phyloP scores from a whole-genome alignment of 2,113 vertebrate species.

The Aramus guarauna region DNA sequence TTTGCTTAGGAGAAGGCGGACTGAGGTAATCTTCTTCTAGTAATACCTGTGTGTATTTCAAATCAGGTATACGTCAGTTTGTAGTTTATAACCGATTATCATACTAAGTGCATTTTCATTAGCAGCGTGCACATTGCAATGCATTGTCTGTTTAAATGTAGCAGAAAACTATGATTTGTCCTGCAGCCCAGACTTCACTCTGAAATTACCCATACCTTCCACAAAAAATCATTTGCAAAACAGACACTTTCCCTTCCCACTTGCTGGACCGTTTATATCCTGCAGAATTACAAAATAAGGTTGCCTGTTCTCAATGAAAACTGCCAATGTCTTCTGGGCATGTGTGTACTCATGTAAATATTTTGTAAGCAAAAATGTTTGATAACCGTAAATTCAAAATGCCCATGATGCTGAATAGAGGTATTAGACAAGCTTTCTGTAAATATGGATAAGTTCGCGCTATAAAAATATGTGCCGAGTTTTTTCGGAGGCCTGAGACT shows the following conservation, averaged over 20 bases:
- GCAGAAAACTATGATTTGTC: not conserved
- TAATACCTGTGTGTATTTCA: not conserved
- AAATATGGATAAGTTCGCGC: not conserved
- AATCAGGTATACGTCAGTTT: not conserved
- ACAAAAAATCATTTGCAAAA: not conserved
- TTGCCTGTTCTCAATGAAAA: not conserved
- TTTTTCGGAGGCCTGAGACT: not conserved
- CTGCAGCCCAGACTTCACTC: not conserved
- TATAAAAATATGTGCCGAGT: not conserved
- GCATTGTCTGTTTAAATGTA: not conserved
- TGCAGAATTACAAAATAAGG: not conserved
- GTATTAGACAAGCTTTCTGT: not conserved
- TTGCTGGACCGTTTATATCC: not conserved
- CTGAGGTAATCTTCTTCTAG: not conserved
- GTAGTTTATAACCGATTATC: not conserved
- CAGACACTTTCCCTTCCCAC: not conserved
- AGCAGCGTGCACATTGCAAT: not conserved
- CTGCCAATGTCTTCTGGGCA: not conserved
- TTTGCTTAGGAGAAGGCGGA: not conserved
- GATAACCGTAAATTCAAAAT: not conserved
- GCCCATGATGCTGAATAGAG: not conserved
- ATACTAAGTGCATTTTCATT: not conserved
- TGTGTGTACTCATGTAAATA: not conserved
- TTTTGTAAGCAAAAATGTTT: not conserved
- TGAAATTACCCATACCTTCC: not conserved